Evolutionary conservation across 2,797 vertebrate genomes (phyloP), one percentile per base, ranked within the genome.

Genomic region (Chaetophractus vellerosus): DNA sequence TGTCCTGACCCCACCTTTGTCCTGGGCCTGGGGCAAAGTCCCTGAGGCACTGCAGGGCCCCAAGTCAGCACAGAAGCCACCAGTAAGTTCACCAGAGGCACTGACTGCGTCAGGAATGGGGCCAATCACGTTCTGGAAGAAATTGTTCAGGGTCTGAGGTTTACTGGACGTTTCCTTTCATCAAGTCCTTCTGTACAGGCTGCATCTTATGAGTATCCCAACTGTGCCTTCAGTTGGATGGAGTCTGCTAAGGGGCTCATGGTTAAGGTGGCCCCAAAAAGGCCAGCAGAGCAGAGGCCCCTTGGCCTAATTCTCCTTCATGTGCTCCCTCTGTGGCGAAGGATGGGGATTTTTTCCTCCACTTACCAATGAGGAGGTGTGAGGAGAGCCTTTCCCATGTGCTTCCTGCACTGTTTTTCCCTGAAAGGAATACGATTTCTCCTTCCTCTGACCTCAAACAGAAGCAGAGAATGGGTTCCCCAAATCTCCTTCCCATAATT

Each of bases 401-500:
- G 50, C 50, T 84, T 87, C 78, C 89, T 72, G 66, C 74, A 68
- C 57, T 52, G 3, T 59, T 69, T 75, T 50, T 79, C 76, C 80
- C 59, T 80, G 48, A 74, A 80, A 63, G 28, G 6, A 36, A 87
- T 10, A 26, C 81, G 28, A 52, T 26, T 69, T 66, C 61, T 88
- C 50, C 23, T 80, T 94, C 75, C 68, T 85, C 75, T 64, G n/a
- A 81, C 16, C 71, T 61, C 36, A 66, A 52, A 78, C 55, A 80
- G 57, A 87, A 74, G 50, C 33, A 28, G 15, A 8, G 10, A 55
- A 52, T 28, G 41, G 48, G 36, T 74, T 75, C 74, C 45, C 59
- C 38, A 75, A 15, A 33, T 74, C 23, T 85, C 41, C n/a, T 79
- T 90, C 69, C 16, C 41, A 21, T 59, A 33, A 6, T 71, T 64